Conservation (phyloP, 2,113 vertebrate genomes). For the Peromyscus californicus region DNA sequence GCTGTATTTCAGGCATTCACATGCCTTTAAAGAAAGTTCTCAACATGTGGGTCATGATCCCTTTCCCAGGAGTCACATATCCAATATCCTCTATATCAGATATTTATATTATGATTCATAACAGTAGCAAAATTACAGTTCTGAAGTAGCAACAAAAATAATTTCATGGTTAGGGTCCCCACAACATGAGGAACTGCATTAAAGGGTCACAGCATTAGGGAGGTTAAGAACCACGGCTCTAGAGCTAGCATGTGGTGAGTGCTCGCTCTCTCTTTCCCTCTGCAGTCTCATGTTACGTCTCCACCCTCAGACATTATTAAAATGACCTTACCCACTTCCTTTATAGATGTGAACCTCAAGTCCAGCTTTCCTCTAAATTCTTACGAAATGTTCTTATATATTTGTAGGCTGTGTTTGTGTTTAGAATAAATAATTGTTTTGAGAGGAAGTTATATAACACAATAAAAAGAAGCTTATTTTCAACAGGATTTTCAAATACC, state of each 20-base stretch:
- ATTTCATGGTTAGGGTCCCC: neutral
- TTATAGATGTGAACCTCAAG: neutral
- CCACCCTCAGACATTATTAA: slow-evolving; percentile 20
- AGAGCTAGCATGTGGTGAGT: neutral
- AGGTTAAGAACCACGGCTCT: no score
- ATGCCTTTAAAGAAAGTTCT: neutral
- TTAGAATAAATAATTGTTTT: slow-evolving; percentile 39
- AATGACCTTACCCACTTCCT: neutral
- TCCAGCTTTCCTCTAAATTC: neutral
- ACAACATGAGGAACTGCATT: neutral
- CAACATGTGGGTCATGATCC: neutral
- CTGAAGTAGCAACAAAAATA: neutral
- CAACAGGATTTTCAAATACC: slow-evolving; percentile 11
- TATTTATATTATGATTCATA: neutral
- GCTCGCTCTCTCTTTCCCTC: neutral
- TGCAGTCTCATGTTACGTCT: neutral
- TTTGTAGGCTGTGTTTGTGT: slow-evolving; percentile 48
- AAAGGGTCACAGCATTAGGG: no score
- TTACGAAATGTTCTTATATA: neutral
- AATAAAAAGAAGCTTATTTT: slow-evolving; percentile 31
- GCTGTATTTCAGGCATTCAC: neutral
- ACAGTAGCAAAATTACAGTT: neutral
- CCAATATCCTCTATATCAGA: neutral
- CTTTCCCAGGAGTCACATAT: neutral
- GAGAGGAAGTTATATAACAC: slow-evolving; percentile 42